A percentile compares a stretch with the other conserved stretches of the same genome.
Evolutionary conservation across 2,797 vertebrate genomes (phyloP).

Genomic region (Chrysocyon brachyurus): DNA sequence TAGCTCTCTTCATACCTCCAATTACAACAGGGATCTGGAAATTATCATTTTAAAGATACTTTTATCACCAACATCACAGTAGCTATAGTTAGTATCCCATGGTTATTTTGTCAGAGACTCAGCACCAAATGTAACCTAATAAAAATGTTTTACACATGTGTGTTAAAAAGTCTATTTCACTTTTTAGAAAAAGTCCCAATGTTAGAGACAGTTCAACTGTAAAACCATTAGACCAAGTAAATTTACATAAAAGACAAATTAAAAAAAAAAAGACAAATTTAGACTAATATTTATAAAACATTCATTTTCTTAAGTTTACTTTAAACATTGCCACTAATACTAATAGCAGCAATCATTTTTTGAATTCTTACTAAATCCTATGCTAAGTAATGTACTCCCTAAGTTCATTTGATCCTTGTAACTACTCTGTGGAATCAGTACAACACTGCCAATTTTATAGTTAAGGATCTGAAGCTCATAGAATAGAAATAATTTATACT

Average conservation of each 20-base stretch:
- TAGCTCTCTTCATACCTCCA: constrained; percentile 7
- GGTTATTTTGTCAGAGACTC: constrained; percentile 30
- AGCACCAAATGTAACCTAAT: background rate
- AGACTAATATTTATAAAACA: background rate
- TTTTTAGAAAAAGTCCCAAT: background rate
- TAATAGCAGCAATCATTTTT: background rate
- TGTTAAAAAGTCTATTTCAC: constrained; percentile 25
- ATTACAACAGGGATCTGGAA: background rate
- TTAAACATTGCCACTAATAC: background rate
- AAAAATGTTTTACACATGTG: background rate
- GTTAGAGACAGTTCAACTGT: background rate
- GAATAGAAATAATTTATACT: background rate
- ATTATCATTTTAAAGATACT: constrained; percentile 21
- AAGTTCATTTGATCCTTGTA: background rate
- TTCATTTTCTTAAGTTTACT: background rate
- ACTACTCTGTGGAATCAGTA: background rate
- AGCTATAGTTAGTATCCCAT: background rate
- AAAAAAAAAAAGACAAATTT: constrained; percentile 6
- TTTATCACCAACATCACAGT: background rate
- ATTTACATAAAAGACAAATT: constrained; percentile 12
- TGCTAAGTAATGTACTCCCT: background rate
- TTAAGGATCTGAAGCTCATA: background rate
- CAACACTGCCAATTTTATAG: background rate
- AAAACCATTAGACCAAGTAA: constrained; percentile 52
- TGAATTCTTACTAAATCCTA: background rate